Base-by-base conservation (phyloP, 2,113 vertebrate species). In the Zosterops borbonicus region DNA sequence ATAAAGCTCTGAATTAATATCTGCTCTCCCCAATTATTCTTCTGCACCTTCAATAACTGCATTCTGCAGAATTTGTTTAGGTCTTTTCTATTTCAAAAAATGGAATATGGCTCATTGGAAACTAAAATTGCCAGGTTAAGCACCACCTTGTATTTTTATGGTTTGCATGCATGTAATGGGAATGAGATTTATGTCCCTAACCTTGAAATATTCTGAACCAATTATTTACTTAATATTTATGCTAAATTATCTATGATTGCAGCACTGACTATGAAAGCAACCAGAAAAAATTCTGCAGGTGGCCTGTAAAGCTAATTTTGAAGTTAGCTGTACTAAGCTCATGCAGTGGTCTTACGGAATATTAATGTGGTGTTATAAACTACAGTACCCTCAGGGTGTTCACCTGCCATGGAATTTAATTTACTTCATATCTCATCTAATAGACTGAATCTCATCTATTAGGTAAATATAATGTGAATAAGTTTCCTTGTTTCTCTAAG, bases 161-260 rank as follows among this genome's bases (percentile, higher is more conserved):
- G 83, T 93, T 95, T 95, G 75, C 69, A 87, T 94, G 92, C 81
- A 64, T 90, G 80, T 92, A 95, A 96, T 84, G 77, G 94, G 90
- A 97, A 91, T 91, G 92, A 96, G 89, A 97, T 98, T 97, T 97
- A 97, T 94, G 89, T 97, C 73, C 68, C 94, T 95, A 97, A 97
- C 94, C 95, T 97, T 97, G 96, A 97, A 97, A 95, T 98, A 97
- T 97, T 98, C 97, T 80, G 88, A 96, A 97, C 93, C 90, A 98
- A 98, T 98, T 98, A 98, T 98, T 98, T 98, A 98, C 97, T 98
- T 97, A 98, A 98, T 98, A 98, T 98, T 98, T 98, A 89, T 97
- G 92, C 96, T 97, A 98, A 98, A 98, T 98, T 98, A 97, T 97
- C 96, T 93, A 94, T 96, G 94, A 97, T 97, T 98, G 95, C 90